A percentile compares a stretch with the other conserved stretches of the same genome.
These are phyloP conservation scores for Penaeus indicus DNA, from an alignment of 1,140 invertebrate genomes.

Conservation along the genomic window DNA sequence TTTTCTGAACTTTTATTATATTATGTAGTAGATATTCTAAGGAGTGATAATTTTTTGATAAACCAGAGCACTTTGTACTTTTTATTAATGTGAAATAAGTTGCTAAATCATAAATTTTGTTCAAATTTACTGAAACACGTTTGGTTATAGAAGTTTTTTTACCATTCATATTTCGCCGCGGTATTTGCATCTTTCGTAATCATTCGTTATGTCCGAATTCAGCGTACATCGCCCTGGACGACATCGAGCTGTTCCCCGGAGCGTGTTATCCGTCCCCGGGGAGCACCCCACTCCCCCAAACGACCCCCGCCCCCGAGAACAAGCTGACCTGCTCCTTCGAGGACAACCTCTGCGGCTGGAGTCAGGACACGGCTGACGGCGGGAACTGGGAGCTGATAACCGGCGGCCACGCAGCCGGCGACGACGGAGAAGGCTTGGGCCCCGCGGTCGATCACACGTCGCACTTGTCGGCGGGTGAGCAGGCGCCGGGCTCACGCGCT, in stretches of 20 bases:
- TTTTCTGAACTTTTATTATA: no score
- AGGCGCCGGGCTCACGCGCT: no score
- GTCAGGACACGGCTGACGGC: slow-evolving; percentile 20
- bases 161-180: no score
- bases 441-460: slow-evolving; percentile 26
- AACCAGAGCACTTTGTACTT: no score
- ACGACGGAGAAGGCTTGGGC: not conserved
- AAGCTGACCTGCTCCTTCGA: slow-evolving; percentile 34
- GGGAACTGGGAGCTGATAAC: slow-evolving; percentile 15
- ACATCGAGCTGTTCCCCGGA: slow-evolving; percentile 6
- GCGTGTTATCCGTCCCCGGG: not conserved
- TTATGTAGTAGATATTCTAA: no score
- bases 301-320: not conserved
- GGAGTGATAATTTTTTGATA: no score
- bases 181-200: no score
- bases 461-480: slow-evolving; percentile 28
- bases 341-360: slow-evolving; percentile 19
- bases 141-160: no score
- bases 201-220: no score
- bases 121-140: no score
- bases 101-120: no score
- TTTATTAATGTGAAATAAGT: no score
- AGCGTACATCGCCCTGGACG: slow-evolving; percentile 35
- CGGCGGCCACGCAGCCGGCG: not conserved
- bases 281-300: not conserved